Conservation (phyloP, 2,797 vertebrate species). For the Eupleurogrammus muticus region DNA sequence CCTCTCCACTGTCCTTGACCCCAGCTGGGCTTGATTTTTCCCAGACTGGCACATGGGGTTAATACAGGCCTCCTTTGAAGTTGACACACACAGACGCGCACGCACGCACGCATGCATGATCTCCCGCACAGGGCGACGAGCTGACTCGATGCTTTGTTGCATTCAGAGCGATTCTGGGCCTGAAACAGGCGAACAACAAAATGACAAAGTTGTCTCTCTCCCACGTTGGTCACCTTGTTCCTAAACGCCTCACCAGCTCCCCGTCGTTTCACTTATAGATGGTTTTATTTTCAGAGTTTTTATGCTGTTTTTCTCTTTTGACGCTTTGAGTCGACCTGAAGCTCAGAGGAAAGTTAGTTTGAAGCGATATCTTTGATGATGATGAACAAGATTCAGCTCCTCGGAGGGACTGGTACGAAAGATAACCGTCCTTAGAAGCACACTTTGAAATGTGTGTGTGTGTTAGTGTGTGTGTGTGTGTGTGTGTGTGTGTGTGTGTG, state of each 20-base stretch:
- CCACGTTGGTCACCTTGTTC: constrained; percentile 12
- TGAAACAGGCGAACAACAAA: constrained; percentile 23
- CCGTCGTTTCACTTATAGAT: constrained; percentile 35
- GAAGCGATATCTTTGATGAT: constrained; percentile 50
- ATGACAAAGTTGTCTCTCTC: neutral
- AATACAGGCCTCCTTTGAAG: constrained; percentile 83
- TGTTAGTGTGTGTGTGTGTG: neutral
- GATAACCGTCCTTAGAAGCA: constrained; percentile 52
- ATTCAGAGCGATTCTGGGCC: constrained; percentile 44
- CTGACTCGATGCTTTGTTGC: constrained; percentile 66
- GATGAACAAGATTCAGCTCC: constrained; percentile 53
- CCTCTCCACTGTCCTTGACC: constrained; percentile 79
- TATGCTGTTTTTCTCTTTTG: neutral
- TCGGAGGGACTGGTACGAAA: constrained; percentile 40
- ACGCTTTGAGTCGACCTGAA: constrained; percentile 26
- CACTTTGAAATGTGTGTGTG: constrained; percentile 42
- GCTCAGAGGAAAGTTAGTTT: constrained; percentile 34
- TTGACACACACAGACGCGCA: constrained; percentile 38
- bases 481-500: constrained; percentile 6
- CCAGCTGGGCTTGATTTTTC: constrained; percentile 85
- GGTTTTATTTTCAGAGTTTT: constrained; percentile 5
- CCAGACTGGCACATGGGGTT: constrained; percentile 84
- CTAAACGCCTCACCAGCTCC: neutral
- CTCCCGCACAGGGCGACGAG: constrained; percentile 48
- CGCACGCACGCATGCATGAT: constrained; percentile 32